Evolutionary conservation across 2,113 vertebrate genomes (phyloP), one percentile per base, ranked within the genome.

Genomic region (Crotalus horridus): DNA sequence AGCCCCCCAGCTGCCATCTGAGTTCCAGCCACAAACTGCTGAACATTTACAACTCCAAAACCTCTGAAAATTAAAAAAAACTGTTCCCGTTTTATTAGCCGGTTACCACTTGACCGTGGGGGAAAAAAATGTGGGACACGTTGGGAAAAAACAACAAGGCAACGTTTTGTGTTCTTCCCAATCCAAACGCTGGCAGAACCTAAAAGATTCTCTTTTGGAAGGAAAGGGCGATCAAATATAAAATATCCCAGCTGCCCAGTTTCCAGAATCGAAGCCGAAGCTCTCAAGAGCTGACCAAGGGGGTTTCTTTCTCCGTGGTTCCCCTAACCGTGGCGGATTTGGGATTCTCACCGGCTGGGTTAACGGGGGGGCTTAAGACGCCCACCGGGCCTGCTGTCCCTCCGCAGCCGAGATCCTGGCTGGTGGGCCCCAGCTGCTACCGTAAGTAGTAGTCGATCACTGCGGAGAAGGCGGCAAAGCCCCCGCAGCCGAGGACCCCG

Each of bases 401-500:
- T 15, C 33, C 12, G 4, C 21, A 0, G 12, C 12, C 39, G 10
- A 11, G 2, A 4, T 92, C 23, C 29, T 88, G 94, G 89, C 90
- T 93, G 0, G 0, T 0, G 33, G 92, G 94, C 53, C 17, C 6
- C 6, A 1, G 0, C 93, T 15, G 91, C 98, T 98, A 99, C 89
- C 99, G 97, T 0, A 99, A 96, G 92, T 99, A 99, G 95, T 99
- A 99, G 95, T 99, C 98, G 0, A 99, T 99, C 0, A 98, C 99
- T 1, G 99, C 99, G 0, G 99, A 99, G 96, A 99, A 99, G 0
- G 99, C 99, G 7, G 99, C 99, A 55, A 99, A 99, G 24, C 99
- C 99, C 74, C 98, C 99, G 86, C 99, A 99, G 92, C 99, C 99
- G 4, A 99, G 97, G 87, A 98, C 97, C 1, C 99, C 99, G 0